Evolutionary conservation across 2,797 vertebrate genomes (phyloP).

Genomic region (Gymnodraco acuticeps): DNA sequence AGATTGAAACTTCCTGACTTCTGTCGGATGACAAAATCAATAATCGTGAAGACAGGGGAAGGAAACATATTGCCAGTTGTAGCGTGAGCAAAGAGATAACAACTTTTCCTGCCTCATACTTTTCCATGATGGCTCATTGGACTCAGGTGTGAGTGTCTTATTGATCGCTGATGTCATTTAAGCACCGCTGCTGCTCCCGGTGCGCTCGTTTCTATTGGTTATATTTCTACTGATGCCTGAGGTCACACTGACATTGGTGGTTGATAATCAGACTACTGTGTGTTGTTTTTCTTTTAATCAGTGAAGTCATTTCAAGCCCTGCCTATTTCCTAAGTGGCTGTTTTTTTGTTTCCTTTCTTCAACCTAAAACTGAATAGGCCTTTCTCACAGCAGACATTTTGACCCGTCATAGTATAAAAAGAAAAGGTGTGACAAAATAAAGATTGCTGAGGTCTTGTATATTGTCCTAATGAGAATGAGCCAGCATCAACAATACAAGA

Average conservation of each 20-base stretch:
- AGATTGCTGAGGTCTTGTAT: too few relatives aligned
- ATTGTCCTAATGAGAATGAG: too few relatives aligned
- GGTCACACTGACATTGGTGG: conserved; percentile 7
- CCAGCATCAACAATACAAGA: too few relatives aligned
- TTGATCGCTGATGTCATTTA: conserved; percentile 56
- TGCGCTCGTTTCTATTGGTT: conserved; percentile 28
- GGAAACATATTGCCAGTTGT: conserved; percentile 40
- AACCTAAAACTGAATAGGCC: background rate
- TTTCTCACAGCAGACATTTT: too few relatives aligned
- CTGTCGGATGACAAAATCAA: conserved; percentile 64
- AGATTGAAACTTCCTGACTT: conserved; percentile 54
- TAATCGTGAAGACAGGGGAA: conserved; percentile 50
- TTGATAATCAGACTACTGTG: background rate
- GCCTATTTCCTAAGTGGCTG: background rate
- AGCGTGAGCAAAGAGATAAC: conserved; percentile 48
- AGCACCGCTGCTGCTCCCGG: conserved; percentile 8
- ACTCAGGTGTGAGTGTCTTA: conserved; percentile 47
- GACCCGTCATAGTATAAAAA: too few relatives aligned
- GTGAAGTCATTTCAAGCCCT: background rate
- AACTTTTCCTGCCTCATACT: conserved; percentile 44
- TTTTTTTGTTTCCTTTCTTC: background rate
- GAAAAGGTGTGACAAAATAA: too few relatives aligned
- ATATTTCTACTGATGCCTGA: conserved; percentile 17
- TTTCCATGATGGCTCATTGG: conserved; percentile 49
- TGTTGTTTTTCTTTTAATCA: conserved; percentile 16